Evolutionary conservation across 1,140 invertebrate species (phyloP), one percentile per base, ranked within the genome.

Genomic region (Carcinoscorpius rotundicauda): DNA sequence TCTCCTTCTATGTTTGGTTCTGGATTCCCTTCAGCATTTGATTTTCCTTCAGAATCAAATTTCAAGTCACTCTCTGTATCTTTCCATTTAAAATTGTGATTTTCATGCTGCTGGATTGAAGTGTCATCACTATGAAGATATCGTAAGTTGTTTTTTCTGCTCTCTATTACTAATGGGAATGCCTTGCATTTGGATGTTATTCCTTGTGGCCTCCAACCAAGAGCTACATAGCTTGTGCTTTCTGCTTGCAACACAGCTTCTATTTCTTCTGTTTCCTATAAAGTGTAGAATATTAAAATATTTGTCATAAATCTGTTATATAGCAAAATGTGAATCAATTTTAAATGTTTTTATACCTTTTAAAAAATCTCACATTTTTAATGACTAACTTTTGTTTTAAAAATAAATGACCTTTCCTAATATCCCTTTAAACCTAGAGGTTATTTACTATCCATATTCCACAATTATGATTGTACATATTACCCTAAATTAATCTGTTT

Each of bases 181-280:
- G 66, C 64, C 58, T 70, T 70, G 56, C 68, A 70, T 9, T 51
- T 11, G 51, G 55, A 57, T 29, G 67, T 60, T 4, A 70, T 64
- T 51, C 75, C 69, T 62, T 61, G 10, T 5, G 91, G 90, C 68
- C 89, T 77, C 89, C 89, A 92, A 6, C 90, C 90, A 6, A 93
- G 57, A 67, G 85, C 91, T n/a, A 87, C 85, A 80, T 92, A 96
- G 9, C 87, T 88, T 1, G 86, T 88, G 2, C 88, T 84, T 71
- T 93, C 91, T 4, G 87, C 88, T 49, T 88, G 82, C 71, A 93
- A 82, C 1, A 93, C 83, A 11, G 93, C 80, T 77, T 96, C 92
- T 5, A 96, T 78, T 78, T 95, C 91, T 50, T 84, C 83, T 9
- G 84, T 81, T 50, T 89, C 86, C 75, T 86, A 58, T n/a, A 61